These are phyloP conservation scores for Staurois parvus DNA, from an alignment of 2,797 vertebrate species.

Conservation along the genomic window DNA sequence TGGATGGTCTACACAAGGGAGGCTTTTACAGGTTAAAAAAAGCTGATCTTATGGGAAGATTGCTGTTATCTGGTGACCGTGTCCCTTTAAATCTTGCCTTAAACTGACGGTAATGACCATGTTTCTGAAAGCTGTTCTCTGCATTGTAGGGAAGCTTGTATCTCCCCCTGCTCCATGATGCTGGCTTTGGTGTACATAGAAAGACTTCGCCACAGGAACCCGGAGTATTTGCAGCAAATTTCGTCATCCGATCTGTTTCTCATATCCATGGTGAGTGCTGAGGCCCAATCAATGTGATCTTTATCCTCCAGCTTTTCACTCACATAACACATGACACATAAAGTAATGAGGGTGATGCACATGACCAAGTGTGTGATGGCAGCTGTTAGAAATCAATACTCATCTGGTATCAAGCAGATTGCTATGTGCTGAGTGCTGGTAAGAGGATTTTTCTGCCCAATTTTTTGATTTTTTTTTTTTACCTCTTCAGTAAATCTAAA, in stretches of 20 bases:
- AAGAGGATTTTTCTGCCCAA: no score
- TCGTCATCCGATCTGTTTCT: conserved; percentile 98
- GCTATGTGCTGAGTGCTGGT: no score
- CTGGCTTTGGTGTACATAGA: conserved; percentile 96
- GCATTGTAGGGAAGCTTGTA: conserved; percentile 89
- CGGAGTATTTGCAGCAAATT: conserved; percentile 95
- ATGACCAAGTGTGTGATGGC: neutral
- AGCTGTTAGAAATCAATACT: neutral
- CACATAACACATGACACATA: neutral
- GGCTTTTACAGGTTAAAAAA: no score
- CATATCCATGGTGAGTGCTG: conserved; percentile 92
- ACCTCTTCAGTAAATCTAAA: no score
- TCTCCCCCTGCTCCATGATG: conserved; percentile 99
- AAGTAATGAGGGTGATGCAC: neutral
- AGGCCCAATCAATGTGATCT: no score
- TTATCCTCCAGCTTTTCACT: neutral
- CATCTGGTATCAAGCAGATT: neutral
- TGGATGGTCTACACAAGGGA: no score
- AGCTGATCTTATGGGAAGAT: no score
- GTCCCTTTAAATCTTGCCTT: no score
- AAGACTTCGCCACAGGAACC: conserved; percentile 93
- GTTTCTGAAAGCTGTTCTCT: neutral
- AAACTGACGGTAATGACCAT: neutral
- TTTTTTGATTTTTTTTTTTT: no score
- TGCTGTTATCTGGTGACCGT: no score